These are phyloP conservation scores for Echinometra lucunter DNA, from an alignment of 53 echinoderm and acorn worm species.

Conservation along the genomic window DNA sequence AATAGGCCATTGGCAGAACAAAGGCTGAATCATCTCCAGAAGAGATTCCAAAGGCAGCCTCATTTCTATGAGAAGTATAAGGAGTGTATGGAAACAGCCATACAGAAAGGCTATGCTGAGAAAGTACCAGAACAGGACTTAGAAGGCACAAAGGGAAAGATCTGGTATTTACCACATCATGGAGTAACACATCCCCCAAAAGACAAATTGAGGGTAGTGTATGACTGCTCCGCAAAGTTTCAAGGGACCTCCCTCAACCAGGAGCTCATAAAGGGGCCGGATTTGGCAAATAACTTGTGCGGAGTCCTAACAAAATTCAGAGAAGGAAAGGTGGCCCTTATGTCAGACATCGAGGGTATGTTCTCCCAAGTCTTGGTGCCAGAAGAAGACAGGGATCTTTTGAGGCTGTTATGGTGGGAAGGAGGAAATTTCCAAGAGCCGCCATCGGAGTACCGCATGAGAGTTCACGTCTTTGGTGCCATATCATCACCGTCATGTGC, in stretches of 20 bases:
- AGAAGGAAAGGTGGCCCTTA: constrained; percentile 57
- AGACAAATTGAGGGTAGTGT: constrained; percentile 77
- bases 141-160: neutral
- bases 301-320: constrained; percentile 82
- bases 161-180: constrained; percentile 81
- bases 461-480: constrained; percentile 43
- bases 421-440: neutral
- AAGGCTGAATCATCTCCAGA: constrained; percentile 53
- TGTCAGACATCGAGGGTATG: constrained; percentile 79
- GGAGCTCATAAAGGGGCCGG: constrained; percentile 80
- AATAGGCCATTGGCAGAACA: no score
- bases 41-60: constrained; percentile 68
- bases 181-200: constrained; percentile 73
- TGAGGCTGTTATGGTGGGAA: constrained; percentile 77
- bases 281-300: constrained; percentile 73
- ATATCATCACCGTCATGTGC: no score
- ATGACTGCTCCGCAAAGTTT: constrained; percentile 78
- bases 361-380: constrained; percentile 80
- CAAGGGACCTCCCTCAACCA: constrained; percentile 78
- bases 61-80: constrained; percentile 67
- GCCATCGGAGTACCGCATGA: constrained; percentile 58
- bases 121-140: constrained; percentile 45
- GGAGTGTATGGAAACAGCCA: constrained; percentile 55
- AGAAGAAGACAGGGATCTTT: constrained; percentile 49
- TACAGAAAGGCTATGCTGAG: constrained; percentile 72